Conservation (phyloP, 1,140 invertebrate species). For the Agrypnia vestita region DNA sequence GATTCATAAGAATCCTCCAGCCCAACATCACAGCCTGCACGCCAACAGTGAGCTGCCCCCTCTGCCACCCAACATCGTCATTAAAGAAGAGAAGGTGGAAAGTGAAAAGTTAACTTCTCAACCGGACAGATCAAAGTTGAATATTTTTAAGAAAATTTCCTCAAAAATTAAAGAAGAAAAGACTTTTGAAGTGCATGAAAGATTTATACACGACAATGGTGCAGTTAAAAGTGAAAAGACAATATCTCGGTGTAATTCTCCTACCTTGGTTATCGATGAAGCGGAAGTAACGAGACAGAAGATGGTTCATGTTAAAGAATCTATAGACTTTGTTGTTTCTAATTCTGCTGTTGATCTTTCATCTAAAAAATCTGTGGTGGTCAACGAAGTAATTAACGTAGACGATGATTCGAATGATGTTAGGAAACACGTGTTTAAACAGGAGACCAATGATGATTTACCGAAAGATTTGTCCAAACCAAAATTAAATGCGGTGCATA, state of each 20-base stretch:
- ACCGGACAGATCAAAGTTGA: conserved; percentile 86
- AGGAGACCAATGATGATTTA: conserved; percentile 52
- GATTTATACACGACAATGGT: conserved; percentile 41
- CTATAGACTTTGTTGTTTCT: conserved; percentile 42
- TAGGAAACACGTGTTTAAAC: conserved; percentile 55
- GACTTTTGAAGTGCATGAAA: conserved; percentile 67
- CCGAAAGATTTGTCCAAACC: conserved; percentile 56
- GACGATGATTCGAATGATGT: conserved; percentile 70
- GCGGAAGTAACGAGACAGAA: conserved; percentile 49
- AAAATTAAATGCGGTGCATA: conserved; percentile 41
- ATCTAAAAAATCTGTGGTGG: conserved; percentile 67
- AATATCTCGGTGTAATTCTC: conserved; percentile 67
- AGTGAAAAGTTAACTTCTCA: conserved; percentile 82
- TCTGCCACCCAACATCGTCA: conserved; percentile 60
- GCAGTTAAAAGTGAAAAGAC: conserved; percentile 47
- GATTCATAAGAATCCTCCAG: conserved; percentile 36
- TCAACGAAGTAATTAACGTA: conserved; percentile 70
- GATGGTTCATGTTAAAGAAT: conserved; percentile 46
- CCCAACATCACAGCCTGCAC: conserved; percentile 22
- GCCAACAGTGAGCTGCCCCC: conserved; percentile 47
- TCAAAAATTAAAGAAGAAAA: conserved; percentile 82
- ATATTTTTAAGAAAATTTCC: conserved; percentile 90
- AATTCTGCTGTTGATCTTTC: conserved; percentile 68
- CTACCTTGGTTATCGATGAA: conserved; percentile 70
- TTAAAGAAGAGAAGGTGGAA: conserved; percentile 72